Evolutionary conservation across 2,797 vertebrate species (phyloP).

Genomic region (Eulemur coronatus): DNA sequence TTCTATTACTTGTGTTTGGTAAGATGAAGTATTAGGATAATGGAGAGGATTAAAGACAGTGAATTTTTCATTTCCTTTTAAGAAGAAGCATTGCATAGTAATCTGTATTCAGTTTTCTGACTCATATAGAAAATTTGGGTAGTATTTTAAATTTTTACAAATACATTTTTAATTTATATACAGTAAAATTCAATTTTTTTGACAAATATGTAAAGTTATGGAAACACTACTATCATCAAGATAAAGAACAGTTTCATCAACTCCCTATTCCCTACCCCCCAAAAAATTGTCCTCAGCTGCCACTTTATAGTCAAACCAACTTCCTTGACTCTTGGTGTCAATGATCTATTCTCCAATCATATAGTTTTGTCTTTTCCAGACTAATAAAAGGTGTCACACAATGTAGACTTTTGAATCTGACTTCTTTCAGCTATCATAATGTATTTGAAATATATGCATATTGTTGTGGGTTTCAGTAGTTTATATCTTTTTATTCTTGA

Average conservation of each 20-base stretch:
- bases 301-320: not conserved
- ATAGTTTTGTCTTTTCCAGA: not conserved
- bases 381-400: not conserved
- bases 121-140: not conserved
- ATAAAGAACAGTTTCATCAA: not conserved
- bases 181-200: slow-evolving; percentile 25
- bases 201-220: not conserved
- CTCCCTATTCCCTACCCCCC: too few species aligned
- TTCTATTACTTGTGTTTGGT: slow-evolving; percentile 25
- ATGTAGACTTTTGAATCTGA: not conserved
- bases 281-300: not conserved
- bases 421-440: not conserved
- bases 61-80: slow-evolving; percentile 34
- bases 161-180: not conserved
- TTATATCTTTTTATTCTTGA: not conserved
- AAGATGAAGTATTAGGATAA: slow-evolving; percentile 4
- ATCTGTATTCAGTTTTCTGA: not conserved
- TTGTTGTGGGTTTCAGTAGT: not conserved
- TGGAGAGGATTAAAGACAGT: slow-evolving; percentile 16
- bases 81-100: not conserved
- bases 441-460: not conserved
- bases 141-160: not conserved
- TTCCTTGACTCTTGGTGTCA: not conserved
- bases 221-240: not conserved
- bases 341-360: not conserved